A percentile compares a stretch with the other conserved stretches of the same genome.
Conservation (phyloP, 2,113 vertebrate genomes). For the Zingel zingel region DNA sequence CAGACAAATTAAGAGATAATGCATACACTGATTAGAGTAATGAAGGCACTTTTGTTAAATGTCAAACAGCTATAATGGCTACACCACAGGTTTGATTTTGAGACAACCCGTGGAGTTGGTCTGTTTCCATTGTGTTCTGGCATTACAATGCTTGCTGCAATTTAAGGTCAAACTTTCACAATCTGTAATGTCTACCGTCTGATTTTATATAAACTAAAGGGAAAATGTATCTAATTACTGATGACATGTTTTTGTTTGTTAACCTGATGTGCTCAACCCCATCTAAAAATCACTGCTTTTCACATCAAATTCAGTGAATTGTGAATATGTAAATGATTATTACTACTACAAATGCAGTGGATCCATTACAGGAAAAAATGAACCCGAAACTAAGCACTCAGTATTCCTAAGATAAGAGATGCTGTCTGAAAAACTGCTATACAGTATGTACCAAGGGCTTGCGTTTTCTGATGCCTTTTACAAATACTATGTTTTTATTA, state of each 20-base stretch:
- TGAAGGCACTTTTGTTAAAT: slow-evolving; percentile 36
- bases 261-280: not conserved
- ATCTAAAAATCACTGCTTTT: not conserved
- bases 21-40: slow-evolving; percentile 14
- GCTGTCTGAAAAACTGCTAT: not conserved
- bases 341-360: not conserved
- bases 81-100: slow-evolving; percentile 15
- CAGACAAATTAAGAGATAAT: not conserved
- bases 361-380: not conserved
- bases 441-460: not conserved
- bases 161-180: slow-evolving; percentile 24
- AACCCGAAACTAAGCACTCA: not conserved
- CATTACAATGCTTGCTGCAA: slow-evolving; percentile 27
- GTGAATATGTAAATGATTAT: not conserved
- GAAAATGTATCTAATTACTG: not conserved
- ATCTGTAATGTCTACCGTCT: not conserved
- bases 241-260: not conserved
- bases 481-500: not conserved
- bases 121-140: slow-evolving; percentile 14
- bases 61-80: not conserved
- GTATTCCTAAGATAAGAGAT: not conserved
- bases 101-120: slow-evolving; percentile 6
- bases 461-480: not conserved
- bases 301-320: not conserved
- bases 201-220: not conserved